Percentiles rank a stretch among this genome's conserved stretches.
These are phyloP conservation scores for Oryzias melastigma DNA, from an alignment of 2,113 vertebrate species.

Conservation along the genomic window DNA sequence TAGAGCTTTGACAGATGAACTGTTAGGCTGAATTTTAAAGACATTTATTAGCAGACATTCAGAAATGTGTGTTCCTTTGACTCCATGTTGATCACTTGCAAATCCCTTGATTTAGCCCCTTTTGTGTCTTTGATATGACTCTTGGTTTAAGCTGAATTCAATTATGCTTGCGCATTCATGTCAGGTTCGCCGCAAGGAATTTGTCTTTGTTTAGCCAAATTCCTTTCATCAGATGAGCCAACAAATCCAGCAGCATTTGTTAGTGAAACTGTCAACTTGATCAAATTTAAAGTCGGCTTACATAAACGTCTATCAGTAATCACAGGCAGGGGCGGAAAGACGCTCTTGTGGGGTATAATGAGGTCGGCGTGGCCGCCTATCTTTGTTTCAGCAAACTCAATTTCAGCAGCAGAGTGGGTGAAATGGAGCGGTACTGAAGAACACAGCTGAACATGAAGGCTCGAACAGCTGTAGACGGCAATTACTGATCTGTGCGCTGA, in stretches of 20 bases:
- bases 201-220: constrained; percentile 18
- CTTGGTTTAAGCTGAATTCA: constrained; percentile 12
- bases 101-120: not conserved
- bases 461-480: constrained; percentile 5
- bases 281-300: constrained; percentile 40
- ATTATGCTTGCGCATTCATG: constrained; percentile 6
- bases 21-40: too few species aligned
- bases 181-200: constrained; percentile 10
- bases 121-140: constrained; percentile 7
- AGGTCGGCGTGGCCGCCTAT: constrained; percentile 22
- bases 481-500: not conserved
- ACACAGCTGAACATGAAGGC: constrained; percentile 8
- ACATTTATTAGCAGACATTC: not conserved
- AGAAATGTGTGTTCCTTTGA: constrained; percentile 5
- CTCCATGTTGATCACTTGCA: not conserved
- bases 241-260: constrained; percentile 15
- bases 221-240: constrained; percentile 31
- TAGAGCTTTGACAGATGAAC: too few species aligned
- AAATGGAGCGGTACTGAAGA: constrained; percentile 7
- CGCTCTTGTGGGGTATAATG: constrained; percentile 53
- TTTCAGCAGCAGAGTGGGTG: constrained; percentile 2
- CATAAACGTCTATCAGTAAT: constrained; percentile 45
- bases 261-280: constrained; percentile 22
- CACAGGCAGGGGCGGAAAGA: constrained; percentile 38
- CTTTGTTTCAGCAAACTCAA: constrained; percentile 4